Evolutionary conservation across 2,113 vertebrate genomes (phyloP).

Genomic region (Peromyscus californicus): DNA sequence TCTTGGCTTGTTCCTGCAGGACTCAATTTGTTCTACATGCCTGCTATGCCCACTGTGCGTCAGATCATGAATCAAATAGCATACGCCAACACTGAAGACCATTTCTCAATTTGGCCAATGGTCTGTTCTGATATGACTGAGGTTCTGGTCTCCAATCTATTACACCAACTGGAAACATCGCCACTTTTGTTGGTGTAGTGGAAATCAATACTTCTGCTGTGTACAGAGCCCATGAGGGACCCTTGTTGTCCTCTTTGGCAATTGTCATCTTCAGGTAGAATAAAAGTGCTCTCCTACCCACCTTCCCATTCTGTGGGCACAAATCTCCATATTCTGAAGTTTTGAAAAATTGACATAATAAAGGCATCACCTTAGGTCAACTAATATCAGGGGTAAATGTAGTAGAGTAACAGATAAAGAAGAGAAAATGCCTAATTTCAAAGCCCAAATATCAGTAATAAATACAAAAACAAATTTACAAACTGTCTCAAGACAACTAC

Average conservation of each 20-base stretch:
- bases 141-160: neutral
- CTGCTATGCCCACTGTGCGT: neutral
- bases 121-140: neutral
- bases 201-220: slow-evolving; percentile 19
- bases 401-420: neutral
- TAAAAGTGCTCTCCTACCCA: neutral
- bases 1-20: neutral
- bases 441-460: neutral
- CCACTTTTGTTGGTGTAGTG: neutral
- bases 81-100: neutral
- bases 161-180: neutral
- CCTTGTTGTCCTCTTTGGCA: neutral
- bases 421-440: neutral
- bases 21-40: neutral
- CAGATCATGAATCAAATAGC: neutral
- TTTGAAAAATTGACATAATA: neutral
- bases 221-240: neutral
- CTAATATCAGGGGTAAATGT: neutral
- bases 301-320: neutral
- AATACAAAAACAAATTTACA: neutral
- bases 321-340: neutral
- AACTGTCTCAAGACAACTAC: neutral
- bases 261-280: neutral
- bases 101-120: neutral
- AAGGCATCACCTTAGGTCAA: neutral